phyloP scores from a whole-genome alignment of 2,888 invertebrate genomes.

The Eupithecia abbreviata region DNA sequence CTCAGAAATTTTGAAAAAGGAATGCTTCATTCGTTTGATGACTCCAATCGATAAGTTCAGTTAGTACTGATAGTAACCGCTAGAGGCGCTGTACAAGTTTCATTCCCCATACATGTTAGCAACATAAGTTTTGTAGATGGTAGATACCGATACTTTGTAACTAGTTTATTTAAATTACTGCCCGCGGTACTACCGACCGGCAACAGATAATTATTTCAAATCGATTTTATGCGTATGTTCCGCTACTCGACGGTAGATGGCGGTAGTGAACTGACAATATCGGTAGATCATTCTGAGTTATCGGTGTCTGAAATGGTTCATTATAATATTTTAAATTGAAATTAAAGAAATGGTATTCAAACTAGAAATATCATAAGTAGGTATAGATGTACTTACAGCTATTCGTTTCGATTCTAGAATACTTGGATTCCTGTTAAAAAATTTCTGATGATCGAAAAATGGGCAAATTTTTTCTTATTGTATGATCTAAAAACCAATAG shows the following conservation, averaged over 20 bases:
- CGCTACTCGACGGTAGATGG: conserved; percentile 75
- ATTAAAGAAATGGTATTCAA: background rate
- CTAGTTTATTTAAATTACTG: conserved; percentile 57
- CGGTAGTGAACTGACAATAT: conserved; percentile 50
- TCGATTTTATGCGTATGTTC: conserved; percentile 62
- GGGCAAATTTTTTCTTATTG: background rate
- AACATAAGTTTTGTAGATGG: conserved; percentile 11
- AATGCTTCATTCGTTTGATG: background rate
- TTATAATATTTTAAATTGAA: conserved; percentile 1
- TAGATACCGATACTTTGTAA: conserved; percentile 24
- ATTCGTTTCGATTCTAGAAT: background rate
- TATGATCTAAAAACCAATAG: background rate
- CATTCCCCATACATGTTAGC: conserved; percentile 11
- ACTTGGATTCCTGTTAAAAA: background rate
- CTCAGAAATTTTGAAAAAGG: background rate
- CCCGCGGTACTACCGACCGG: conserved; percentile 49
- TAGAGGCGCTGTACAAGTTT: conserved; percentile 31
- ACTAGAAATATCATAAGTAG: background rate
- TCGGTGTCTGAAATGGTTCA: conserved; percentile 7
- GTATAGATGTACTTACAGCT: background rate
- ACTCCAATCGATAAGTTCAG: conserved; percentile 16
- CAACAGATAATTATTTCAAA: conserved; percentile 53
- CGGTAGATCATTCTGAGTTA: conserved; percentile 25
- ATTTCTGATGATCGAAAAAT: background rate
- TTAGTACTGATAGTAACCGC: conserved; percentile 26